Evolutionary conservation across 2,888 invertebrate genomes (phyloP).

Genomic region (Andricus curvator): DNA sequence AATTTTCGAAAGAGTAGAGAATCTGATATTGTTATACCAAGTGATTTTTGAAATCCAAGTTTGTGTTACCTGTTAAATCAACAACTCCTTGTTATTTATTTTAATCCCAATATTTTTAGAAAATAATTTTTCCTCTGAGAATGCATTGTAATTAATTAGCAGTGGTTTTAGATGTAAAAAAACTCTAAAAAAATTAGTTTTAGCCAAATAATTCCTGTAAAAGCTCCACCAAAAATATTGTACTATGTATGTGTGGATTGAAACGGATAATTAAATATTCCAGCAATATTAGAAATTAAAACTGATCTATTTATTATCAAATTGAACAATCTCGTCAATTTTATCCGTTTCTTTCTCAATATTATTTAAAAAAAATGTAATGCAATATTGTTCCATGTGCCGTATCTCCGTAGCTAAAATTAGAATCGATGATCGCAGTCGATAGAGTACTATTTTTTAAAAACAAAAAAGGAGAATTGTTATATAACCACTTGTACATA

Average conservation of each 20-base stretch:
- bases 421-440: not conserved
- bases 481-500: slow-evolving; percentile 45
- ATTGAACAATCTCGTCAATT: slow-evolving; percentile 3
- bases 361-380: not conserved
- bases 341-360: slow-evolving; percentile 22
- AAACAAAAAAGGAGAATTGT: slow-evolving; percentile 28
- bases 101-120: not conserved
- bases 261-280: not conserved
- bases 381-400: slow-evolving; percentile 15
- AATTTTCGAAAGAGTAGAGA: not conserved
- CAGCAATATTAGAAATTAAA: not conserved
- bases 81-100: not conserved
- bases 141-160: not conserved
- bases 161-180: not conserved
- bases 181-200: not conserved
- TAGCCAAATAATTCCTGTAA: not conserved
- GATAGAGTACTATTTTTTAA: slow-evolving; percentile 13
- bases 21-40: no score
- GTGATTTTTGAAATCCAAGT: no score
- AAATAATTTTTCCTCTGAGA: not conserved
- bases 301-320: not conserved
- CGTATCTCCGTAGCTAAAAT: not conserved
- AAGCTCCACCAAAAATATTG: not conserved
- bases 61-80: no score
- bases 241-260: not conserved